Evolutionary conservation across 1,140 invertebrate genomes (phyloP), one percentile per base, ranked within the genome.

Genomic region (Leptestheria dahalacensis): DNA sequence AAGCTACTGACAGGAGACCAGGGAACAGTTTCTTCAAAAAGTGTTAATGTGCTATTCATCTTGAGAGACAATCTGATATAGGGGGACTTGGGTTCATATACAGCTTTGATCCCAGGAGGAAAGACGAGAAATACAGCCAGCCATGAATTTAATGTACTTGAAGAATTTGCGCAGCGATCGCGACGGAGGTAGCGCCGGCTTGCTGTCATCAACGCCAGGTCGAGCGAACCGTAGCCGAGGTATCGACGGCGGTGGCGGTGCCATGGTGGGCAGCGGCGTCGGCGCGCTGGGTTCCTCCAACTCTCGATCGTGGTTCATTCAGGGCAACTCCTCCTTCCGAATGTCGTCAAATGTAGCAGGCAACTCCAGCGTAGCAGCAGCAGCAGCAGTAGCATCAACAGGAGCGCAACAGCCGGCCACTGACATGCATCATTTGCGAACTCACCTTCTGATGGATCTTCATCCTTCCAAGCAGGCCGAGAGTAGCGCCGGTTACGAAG

Each of bases 61-160:
- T n/a, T n/a, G n/a, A n/a, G n/a, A n/a, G n/a, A n/a, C n/a, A n/a
- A n/a, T n/a, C n/a, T n/a, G n/a, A n/a, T n/a, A n/a, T n/a, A n/a
- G n/a, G n/a, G n/a, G n/a, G n/a, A n/a, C n/a, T n/a, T n/a, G n/a
- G n/a, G n/a, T n/a, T n/a, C n/a, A n/a, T n/a, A n/a, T n/a, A n/a
- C n/a, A n/a, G n/a, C n/a, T n/a, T n/a, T n/a, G n/a, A n/a, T 2
- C 1, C 51, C 6, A 12, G 23, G 58, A 24, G 0, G 0, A 2
- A 24, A n/a, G n/a, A 23, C 18, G 21, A 58, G n/a, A 18, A 51
- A 33, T 26, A 28, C 12, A 6, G 18, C 11, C 54, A 28, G 46
- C 26, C 24, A 62, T 62, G 61, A 62, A 62, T 62, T 58, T 62
- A 25, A 62, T 62, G 61, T 62, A 62, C 48, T 62, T 62, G 41